Percentiles rank a stretch among this genome's conserved stretches.
These are phyloP conservation scores for Hyles euphorbiae DNA, from an alignment of 1,140 invertebrate genomes.

Conservation along the genomic window DNA sequence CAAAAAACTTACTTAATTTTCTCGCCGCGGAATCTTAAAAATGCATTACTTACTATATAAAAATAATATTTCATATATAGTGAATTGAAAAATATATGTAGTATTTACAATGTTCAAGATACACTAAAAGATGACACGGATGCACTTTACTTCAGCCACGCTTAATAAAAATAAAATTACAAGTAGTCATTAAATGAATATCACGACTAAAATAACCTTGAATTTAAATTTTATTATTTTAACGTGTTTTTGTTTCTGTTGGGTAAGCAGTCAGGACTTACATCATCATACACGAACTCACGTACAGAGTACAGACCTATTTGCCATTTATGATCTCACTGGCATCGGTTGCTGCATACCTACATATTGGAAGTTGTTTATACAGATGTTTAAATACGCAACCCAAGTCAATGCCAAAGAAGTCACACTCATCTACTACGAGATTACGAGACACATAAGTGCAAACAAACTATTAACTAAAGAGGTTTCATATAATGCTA, in stretches of 20 bases:
- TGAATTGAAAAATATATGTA: no score
- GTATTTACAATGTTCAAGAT: no score
- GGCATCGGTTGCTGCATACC: conserved; percentile 7
- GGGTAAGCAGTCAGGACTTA: neutral
- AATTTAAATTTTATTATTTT: neutral
- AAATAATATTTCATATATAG: no score
- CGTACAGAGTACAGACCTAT: conserved; percentile 5
- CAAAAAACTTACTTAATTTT: neutral
- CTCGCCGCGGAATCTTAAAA: neutral
- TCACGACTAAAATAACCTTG: conserved; percentile 5
- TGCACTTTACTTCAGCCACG: neutral
- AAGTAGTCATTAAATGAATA: no score
- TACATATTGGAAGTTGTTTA: conserved; percentile 19
- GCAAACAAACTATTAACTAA: no score
- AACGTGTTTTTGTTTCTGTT: neutral
- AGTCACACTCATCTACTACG: no score
- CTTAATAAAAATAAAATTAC: neutral
- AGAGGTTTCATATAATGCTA: no score
- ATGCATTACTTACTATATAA: no score
- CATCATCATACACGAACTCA: neutral
- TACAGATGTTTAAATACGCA: conserved; percentile 26
- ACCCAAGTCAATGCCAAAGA: conserved; percentile 21
- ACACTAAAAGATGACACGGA: no score
- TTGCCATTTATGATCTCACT: conserved; percentile 19
- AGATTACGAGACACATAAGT: no score